Base-by-base conservation (phyloP, 2,888 invertebrate genomes). In the Coleophora flavipennella region DNA sequence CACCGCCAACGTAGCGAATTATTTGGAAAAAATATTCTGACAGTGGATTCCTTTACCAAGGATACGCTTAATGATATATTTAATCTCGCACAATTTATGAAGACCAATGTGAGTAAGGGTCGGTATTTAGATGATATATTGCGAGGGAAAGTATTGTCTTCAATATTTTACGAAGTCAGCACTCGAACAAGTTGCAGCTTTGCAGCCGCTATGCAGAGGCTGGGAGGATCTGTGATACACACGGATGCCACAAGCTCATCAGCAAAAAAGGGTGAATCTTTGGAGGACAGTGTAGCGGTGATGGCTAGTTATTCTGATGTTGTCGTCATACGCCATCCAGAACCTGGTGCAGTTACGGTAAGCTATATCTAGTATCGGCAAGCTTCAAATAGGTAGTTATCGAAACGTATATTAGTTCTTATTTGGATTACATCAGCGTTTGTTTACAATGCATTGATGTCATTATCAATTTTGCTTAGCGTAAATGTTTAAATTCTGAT, bases 131-230 rank as follows among this genome's bases (percentile, higher is more conserved):
- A 95, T 67, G 93, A 96, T 61, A 89, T 97, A 47, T 78, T 97
- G 29, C 91, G 90, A 69, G 97, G 97, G 31, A 97, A 96, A 85
- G 88, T 98, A 2, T 93, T 99, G 95, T 94, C 97, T 2, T 95
- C 94, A 0, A 90, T 99, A 64, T 99, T 99, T 76, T 99, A 96
- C 75, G 99, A 99, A 87, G 96, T 92, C 0, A 98, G 97, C 67
- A 99, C 99, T 0, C 88, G 99, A 44, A 99, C 99, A 0, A 92
- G 93, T 56, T 95, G 95, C 68, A 99, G 98, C 66, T 99, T 99
- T 81, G 89, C 95, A 0, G 95, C 96, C 0, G 99, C 99, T 0
- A 98, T 99, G 96, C 93, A 95, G 67, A 87, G 98, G 47, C 88
- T 99, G 4, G 99, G 99, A 7, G 99, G 99, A 0, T 89, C 90